Base-by-base conservation (phyloP, 1,140 invertebrate species). In the Nautilus pompilius region DNA sequence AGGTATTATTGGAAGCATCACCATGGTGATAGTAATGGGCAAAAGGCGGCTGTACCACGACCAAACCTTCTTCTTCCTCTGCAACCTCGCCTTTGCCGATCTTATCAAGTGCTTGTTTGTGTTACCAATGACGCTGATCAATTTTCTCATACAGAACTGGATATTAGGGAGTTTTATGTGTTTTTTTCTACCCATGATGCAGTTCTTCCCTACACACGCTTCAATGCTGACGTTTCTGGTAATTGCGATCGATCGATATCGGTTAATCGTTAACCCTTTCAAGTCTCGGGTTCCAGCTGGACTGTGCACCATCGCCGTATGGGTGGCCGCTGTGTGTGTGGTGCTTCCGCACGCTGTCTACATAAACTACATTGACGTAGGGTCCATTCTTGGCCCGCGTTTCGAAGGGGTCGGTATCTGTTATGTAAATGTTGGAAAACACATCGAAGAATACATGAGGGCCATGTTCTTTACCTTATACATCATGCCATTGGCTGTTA, bases 261-360 rank as follows among this genome's bases (percentile, higher is more conserved):
- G 88, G 30, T 84, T 86, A 67, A 81, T 90, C 5, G 83, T 86
- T 58, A 85, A 89, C 75, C 89, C 89, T 3, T 82, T 86, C 41
- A 87, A 86, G 76, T 84, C 86, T 6, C 84, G 89, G 34, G 76
- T 89, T 36, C 88, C 89, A 6, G 60, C 88, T 85, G 69, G 86
- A 87, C n/a, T 81, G n/a, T 89, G 88, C 72, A 85, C 86, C 29
- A 84, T 89, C 20, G 88, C 87, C 36, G 86, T 88, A 22, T 90
- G 89, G 89, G 85, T 90, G 5, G 86, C 86, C 26, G 87, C 88
- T 17, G 83, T 89, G 62, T 89, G 89, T 71, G 85, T 90, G 28
- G 89, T 89, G 1, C 78, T 91, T 62, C 90, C 90, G 1, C 89
- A 89, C 81, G 88, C 89, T 34, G 88, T 90, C 32, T 91, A 90